phyloP scores from a whole-genome alignment of 2,888 invertebrate genomes.

The Epinotia brunnichana region DNA sequence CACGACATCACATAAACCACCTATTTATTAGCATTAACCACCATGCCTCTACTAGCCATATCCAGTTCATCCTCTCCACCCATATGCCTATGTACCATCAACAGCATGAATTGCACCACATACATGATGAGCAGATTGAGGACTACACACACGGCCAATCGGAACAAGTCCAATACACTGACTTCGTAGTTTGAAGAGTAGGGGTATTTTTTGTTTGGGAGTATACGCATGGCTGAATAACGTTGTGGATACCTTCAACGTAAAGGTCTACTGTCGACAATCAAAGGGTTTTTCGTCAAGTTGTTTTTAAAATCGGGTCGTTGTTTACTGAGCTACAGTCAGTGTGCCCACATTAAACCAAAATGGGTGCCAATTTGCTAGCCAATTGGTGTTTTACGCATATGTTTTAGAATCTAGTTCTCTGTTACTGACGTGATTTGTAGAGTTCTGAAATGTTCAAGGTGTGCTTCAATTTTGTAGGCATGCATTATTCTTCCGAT shows the following conservation, averaged over 20 bases:
- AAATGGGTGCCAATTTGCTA: no score
- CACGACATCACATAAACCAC: neutral
- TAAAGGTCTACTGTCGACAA: no score
- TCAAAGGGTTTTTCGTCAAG: no score
- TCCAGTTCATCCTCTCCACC: conserved; percentile 61
- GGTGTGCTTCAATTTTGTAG: neutral
- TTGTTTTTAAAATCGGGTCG: no score
- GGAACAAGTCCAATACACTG: conserved; percentile 56
- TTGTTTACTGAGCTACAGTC: no score
- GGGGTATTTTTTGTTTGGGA: conserved; percentile 56
- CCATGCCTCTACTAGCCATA: conserved; percentile 60
- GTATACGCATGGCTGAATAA: conserved; percentile 50
- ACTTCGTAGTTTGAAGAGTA: conserved; percentile 57
- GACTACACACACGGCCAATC: conserved; percentile 56
- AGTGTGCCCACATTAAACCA: no score
- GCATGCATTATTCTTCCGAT: neutral
- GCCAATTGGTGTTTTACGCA: no score
- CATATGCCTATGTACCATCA: conserved; percentile 45
- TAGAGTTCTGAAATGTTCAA: neutral
- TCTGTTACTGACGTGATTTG: no score
- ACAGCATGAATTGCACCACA: conserved; percentile 59
- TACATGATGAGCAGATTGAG: conserved; percentile 64
- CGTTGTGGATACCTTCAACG: neutral
- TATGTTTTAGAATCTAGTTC: no score
- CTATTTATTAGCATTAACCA: conserved; percentile 41